Percentiles rank a stretch among this genome's conserved stretches.
phyloP scores from a whole-genome alignment of 2,888 invertebrate species.

The Ophraella communa region DNA sequence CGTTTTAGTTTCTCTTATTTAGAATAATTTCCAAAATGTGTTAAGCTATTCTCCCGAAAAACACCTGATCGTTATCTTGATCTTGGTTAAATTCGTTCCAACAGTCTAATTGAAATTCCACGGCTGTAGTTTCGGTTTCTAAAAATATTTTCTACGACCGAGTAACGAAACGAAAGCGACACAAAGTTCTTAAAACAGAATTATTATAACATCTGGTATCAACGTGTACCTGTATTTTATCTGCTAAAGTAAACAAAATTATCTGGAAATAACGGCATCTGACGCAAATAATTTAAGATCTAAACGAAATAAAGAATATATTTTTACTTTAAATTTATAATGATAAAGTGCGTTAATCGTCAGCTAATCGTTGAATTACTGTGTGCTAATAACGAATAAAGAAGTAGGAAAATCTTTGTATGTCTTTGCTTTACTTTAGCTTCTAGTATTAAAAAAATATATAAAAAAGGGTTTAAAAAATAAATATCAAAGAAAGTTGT shows the following conservation, averaged over 20 bases:
- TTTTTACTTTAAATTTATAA: neutral
- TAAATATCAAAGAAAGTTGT: too few species aligned
- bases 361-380: neutral
- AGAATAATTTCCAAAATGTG: neutral
- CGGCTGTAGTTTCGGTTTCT: neutral
- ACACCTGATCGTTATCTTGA: constrained; percentile 1
- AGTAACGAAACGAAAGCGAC: neutral
- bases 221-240: constrained; percentile 33
- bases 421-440: too few species aligned
- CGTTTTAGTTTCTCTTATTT: neutral
- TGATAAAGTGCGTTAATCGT: neutral
- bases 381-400: too few species aligned
- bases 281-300: constrained; percentile 22
- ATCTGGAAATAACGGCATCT: constrained; percentile 28
- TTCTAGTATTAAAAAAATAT: too few species aligned
- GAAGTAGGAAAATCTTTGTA: neutral
- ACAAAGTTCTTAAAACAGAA: constrained; percentile 10
- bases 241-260: constrained; percentile 31
- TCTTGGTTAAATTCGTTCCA: neutral
- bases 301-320: constrained; percentile 3
- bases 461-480: too few species aligned
- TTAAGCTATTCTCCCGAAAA: neutral
- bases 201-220: constrained; percentile 27
- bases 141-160: constrained; percentile 1
- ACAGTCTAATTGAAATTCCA: constrained; percentile 1